These are phyloP conservation scores for Babyrousa celebensis DNA, from an alignment of 2,797 vertebrate species.

Conservation along the genomic window DNA sequence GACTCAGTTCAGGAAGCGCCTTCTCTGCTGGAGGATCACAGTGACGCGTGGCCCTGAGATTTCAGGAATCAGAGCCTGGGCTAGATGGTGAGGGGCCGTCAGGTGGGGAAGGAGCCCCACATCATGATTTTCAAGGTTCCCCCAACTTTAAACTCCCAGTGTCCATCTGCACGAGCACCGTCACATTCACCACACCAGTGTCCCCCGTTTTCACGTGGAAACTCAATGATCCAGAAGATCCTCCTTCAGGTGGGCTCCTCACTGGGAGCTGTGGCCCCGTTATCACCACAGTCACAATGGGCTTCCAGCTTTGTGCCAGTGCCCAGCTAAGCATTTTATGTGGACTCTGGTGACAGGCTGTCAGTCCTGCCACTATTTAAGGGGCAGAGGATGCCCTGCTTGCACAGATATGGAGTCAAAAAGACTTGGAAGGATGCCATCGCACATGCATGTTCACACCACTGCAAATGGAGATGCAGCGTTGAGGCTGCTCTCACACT, in stretches of 20 bases:
- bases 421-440: neutral
- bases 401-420: neutral
- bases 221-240: neutral
- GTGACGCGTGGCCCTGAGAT: neutral
- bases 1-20: neutral
- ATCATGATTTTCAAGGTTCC: neutral
- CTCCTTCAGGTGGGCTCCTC: neutral
- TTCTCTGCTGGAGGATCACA: neutral
- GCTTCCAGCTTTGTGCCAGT: neutral
- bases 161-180: neutral
- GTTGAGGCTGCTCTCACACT: neutral
- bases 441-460: accelerated
- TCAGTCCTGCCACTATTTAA: neutral
- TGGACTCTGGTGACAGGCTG: neutral
- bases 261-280: accelerated
- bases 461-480: accelerated
- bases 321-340: neutral
- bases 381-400: neutral
- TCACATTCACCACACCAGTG: neutral
- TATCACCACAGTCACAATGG: accelerated
- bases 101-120: accelerated
- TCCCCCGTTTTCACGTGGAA: neutral
- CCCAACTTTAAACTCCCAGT: no score
- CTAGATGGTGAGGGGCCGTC: neutral
- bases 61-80: neutral